Percentiles rank a stretch among this genome's conserved stretches.
phyloP scores from a whole-genome alignment of 2,888 invertebrate genomes.

The Catocala fraxini region DNA sequence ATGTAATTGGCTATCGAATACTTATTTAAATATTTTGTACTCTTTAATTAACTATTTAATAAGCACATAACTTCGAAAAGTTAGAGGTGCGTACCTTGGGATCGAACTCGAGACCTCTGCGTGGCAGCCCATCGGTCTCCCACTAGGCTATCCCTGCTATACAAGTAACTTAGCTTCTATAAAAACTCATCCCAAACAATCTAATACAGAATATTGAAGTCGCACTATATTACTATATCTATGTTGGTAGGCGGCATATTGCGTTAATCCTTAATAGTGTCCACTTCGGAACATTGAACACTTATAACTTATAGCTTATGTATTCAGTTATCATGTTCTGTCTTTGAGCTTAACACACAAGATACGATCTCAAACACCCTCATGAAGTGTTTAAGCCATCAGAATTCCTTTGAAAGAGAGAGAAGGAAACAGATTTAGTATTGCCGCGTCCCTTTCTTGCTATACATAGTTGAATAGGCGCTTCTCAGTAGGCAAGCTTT shows the following conservation, averaged over 20 bases:
- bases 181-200: background rate
- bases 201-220: background rate
- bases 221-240: background rate
- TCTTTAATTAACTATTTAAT: too few relatives aligned
- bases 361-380: conserved; percentile 27
- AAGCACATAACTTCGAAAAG: too few relatives aligned
- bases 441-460: conserved; percentile 14
- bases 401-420: conserved; percentile 11
- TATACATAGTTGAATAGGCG: conserved; percentile 16
- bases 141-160: background rate
- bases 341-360: conserved; percentile 28
- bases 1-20: too few relatives aligned
- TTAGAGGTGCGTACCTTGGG: too few relatives aligned
- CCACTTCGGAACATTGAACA: conserved; percentile 15
- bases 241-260: background rate
- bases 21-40: too few relatives aligned
- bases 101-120: too few relatives aligned
- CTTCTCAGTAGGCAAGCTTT: conserved; percentile 38
- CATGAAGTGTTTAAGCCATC: conserved; percentile 27
- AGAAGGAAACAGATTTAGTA: conserved; percentile 8
- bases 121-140: too few relatives aligned
- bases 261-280: conserved; percentile 35
- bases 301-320: conserved; percentile 45
- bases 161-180: background rate
- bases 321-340: conserved; percentile 32